phyloP scores from a whole-genome alignment of 92 coral and sea anemone species.

The Hydrozoanthus gracilis region DNA sequence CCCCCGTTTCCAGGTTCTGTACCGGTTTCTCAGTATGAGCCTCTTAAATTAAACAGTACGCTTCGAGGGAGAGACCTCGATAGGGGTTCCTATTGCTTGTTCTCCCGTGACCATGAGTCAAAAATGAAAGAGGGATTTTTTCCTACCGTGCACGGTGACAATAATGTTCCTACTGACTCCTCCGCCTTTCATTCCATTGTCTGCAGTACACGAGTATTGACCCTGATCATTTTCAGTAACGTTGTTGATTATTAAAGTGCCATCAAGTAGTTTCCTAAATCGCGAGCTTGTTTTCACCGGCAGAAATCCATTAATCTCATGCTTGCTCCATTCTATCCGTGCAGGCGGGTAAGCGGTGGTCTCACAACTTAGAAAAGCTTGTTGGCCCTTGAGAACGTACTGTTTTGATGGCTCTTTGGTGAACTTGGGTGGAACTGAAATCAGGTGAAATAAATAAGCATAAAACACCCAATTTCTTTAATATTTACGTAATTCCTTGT shows the following conservation, averaged over 20 bases:
- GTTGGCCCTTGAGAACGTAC: slow-evolving; percentile 79
- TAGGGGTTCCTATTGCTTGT: too few relatives aligned
- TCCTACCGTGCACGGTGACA: slow-evolving; percentile 91
- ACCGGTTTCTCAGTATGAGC: too few relatives aligned
- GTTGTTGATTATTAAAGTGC: slow-evolving; percentile 88
- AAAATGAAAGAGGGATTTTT: neutral
- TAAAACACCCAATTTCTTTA: too few relatives aligned
- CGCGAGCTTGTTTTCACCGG: slow-evolving; percentile 74
- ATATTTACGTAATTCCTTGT: too few relatives aligned
- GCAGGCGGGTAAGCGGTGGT: slow-evolving; percentile 91
- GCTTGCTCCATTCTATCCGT: slow-evolving; percentile 89
- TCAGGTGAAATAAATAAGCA: neutral
- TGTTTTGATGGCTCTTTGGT: slow-evolving; percentile 68
- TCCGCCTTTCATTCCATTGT: slow-evolving; percentile 66
- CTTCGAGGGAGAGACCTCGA: too few relatives aligned
- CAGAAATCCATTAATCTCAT: slow-evolving; percentile 56
- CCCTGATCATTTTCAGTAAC: slow-evolving; percentile 87
- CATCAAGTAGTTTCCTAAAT: slow-evolving; percentile 76
- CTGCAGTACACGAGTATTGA: slow-evolving; percentile 74
- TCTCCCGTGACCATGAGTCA: too few relatives aligned
- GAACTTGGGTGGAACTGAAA: slow-evolving; percentile 82
- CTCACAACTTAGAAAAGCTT: slow-evolving; percentile 75
- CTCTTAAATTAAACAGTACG: too few relatives aligned
- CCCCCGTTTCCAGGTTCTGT: too few relatives aligned
- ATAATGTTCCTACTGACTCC: slow-evolving; percentile 60